Evolutionary conservation across 2,113 vertebrate genomes (phyloP), one percentile per base, ranked within the genome.

Genomic region (Heteronetta atricapilla): DNA sequence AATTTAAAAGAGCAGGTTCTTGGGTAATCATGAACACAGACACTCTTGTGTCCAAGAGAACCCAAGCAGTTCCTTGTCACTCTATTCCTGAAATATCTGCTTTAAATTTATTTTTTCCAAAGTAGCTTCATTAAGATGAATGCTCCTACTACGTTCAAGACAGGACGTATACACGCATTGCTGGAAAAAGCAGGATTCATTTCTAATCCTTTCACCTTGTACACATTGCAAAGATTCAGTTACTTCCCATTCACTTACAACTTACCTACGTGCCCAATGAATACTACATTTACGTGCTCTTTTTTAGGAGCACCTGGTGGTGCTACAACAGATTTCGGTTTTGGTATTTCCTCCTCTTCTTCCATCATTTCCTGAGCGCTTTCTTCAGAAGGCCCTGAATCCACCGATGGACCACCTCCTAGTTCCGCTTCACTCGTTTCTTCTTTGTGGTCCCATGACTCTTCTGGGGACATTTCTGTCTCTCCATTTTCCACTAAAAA

Each of bases 231-330:
- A 53, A 77, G 25, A 79, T 13, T 36, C 38, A 67, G n/a, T 13
- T 63, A 31, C 29, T 55, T 48, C 29, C 36, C 18, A 5, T 38
- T 67, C 26, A 31, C 44, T 38, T 11, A 9, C 22, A 73, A 98
- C 99, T 96, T 89, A 99, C 99, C 99, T 68, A 99, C 99, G 2
- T 99, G 99, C 60, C 99, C 99, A 58, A 99, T 99, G 97, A 99
- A 99, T 50, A 99, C 99, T 73, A 99, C 99, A 48, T 99, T 99
- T 81, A 99, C 99, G 4, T 99, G 99, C 75, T 99, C 99, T 91
- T 99, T 99, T 92, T 99, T 99, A 20, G 99, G 99, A 70, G 99
- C 99, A 25, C 99, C 98, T 33, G 99, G 99, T 0, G 97, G 98
- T 11, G 98, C 97, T 31, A 98, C 98, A 59, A 98, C 98, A 70